Conservation (phyloP, 2,113 vertebrate genomes). For the Aramus guarauna region DNA sequence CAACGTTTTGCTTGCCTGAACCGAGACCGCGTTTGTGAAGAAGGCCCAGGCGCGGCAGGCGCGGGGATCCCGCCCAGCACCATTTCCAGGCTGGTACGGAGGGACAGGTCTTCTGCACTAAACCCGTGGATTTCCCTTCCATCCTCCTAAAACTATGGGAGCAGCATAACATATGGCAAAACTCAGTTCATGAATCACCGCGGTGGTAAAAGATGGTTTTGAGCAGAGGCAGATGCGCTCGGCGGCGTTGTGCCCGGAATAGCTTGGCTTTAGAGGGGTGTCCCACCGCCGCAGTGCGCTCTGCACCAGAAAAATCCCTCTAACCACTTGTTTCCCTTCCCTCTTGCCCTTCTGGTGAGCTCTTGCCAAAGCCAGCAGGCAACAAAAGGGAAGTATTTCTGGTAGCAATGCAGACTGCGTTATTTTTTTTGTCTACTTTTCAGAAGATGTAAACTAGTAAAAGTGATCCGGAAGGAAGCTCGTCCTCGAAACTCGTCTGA, state of each 20-base stretch:
- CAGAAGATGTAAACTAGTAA: not conserved
- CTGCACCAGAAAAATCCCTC: not conserved
- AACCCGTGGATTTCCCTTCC: not conserved
- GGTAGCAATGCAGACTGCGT: not conserved
- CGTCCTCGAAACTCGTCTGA: not conserved
- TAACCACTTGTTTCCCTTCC: not conserved
- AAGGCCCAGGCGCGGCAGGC: not conserved
- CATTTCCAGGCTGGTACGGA: not conserved
- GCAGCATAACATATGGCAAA: not conserved
- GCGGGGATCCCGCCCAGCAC: not conserved
- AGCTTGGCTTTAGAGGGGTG: not conserved
- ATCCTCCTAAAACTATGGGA: not conserved
- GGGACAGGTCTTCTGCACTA: not conserved
- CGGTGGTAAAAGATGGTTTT: not conserved
- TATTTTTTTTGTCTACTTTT: not conserved
- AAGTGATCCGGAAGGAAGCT: not conserved
- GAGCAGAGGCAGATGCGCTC: not conserved
- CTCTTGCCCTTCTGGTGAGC: not conserved
- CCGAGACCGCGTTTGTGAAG: not conserved
- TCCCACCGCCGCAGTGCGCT: not conserved
- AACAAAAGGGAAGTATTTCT: not conserved
- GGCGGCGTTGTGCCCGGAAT: rapidly evolving
- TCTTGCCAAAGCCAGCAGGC: not conserved
- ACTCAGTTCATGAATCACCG: not conserved
- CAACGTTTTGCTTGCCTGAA: not conserved